phyloP scores from a whole-genome alignment of 2,888 invertebrate species.

The Coecobrya sp. region DNA sequence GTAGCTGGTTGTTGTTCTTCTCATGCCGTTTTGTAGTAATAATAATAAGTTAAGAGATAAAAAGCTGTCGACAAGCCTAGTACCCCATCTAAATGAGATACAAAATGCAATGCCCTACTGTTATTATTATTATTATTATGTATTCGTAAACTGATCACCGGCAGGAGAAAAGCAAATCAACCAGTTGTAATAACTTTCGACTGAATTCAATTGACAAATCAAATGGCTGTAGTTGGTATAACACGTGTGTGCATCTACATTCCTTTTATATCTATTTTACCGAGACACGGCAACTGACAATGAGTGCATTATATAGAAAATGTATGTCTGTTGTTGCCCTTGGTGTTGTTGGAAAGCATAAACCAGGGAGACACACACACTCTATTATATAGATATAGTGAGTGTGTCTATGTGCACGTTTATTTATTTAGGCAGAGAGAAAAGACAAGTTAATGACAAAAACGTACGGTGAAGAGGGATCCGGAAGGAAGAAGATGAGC shows the following conservation, averaged over 20 bases:
- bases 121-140: too few relatives aligned
- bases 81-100: background rate
- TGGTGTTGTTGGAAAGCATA: background rate
- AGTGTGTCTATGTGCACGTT: background rate
- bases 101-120: too few relatives aligned
- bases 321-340: background rate
- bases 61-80: background rate
- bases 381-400: background rate
- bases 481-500: conserved; percentile 64
- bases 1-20: background rate
- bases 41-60: background rate
- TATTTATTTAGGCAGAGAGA: conserved; percentile 4
- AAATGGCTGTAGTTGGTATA: background rate
- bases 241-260: background rate
- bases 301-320: background rate
- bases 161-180: background rate
- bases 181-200: conserved; percentile 49
- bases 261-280: background rate
- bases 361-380: too few relatives aligned
- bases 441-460: conserved; percentile 33
- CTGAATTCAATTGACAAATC: conserved; percentile 55
- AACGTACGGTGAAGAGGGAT: conserved; percentile 21
- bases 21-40: background rate
- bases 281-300: background rate
- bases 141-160: too few relatives aligned